These are phyloP conservation scores for Chalcis sispes DNA, from an alignment of 2,888 invertebrate genomes.

Conservation along the genomic window DNA sequence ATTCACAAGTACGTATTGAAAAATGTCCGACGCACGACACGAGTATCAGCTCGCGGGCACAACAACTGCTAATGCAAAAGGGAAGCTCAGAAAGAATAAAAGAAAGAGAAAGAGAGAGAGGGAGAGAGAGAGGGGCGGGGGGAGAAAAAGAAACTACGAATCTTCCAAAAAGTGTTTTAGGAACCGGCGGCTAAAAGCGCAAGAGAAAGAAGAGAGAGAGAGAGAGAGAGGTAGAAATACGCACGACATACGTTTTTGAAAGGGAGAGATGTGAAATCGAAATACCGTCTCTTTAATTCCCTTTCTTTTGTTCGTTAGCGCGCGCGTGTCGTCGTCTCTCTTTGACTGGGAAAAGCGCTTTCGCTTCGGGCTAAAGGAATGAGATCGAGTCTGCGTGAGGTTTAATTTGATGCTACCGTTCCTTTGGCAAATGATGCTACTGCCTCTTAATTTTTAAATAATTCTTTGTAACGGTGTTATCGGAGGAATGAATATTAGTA, in stretches of 20 bases:
- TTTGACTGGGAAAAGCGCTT: slow-evolving; percentile 49
- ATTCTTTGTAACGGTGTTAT: no score
- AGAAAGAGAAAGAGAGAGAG: no score
- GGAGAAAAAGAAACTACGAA: neutral
- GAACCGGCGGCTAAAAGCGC: neutral
- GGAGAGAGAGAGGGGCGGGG: neutral
- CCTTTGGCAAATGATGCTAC: neutral
- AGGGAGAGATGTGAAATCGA: slow-evolving; percentile 31
- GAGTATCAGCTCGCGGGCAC: slow-evolving; percentile 29
- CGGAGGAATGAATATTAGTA: no score
- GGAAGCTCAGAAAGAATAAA: slow-evolving; percentile 10
- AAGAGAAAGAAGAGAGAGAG: neutral
- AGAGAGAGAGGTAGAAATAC: no score
- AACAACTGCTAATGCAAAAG: slow-evolving; percentile 30
- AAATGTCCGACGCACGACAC: slow-evolving; percentile 4
- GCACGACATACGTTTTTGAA: slow-evolving; percentile 37
- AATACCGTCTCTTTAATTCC: neutral
- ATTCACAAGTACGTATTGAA: neutral
- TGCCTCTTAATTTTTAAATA: neutral
- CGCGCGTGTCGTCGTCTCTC: neutral
- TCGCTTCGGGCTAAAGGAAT: slow-evolving; percentile 29
- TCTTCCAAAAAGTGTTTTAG: slow-evolving; percentile 46
- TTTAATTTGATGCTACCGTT: slow-evolving; percentile 42
- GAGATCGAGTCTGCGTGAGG: slow-evolving; percentile 38
- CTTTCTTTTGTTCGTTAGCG: slow-evolving; percentile 9